Evolutionary conservation across 2,888 invertebrate genomes (phyloP).

Genomic region (Diaphora mendica): DNA sequence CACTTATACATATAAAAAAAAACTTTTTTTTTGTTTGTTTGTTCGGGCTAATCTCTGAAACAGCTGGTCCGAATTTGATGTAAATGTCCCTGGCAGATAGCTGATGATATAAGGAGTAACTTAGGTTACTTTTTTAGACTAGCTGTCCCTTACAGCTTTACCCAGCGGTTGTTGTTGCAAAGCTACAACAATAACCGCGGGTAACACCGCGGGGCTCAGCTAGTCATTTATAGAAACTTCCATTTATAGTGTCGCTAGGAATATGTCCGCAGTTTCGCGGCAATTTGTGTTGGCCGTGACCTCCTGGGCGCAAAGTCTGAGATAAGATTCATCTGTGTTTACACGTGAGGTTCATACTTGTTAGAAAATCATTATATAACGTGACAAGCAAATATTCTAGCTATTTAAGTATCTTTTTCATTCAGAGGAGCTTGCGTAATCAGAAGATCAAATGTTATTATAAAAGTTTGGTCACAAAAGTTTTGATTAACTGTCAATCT

Average conservation of each 20-base stretch:
- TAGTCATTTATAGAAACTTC: neutral
- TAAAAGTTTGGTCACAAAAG: neutral
- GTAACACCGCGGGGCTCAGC: too few relatives aligned
- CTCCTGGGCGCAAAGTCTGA: conserved; percentile 15
- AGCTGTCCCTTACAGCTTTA: too few relatives aligned
- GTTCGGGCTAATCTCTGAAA: too few relatives aligned
- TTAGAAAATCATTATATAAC: conserved; percentile 5
- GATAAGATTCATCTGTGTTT: conserved; percentile 1
- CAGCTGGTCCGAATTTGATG: too few relatives aligned
- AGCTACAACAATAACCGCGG: too few relatives aligned
- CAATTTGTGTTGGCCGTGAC: conserved; percentile 13
- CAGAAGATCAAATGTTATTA: neutral
- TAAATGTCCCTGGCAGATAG: too few relatives aligned
- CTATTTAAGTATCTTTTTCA: neutral
- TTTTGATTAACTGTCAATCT: too few relatives aligned
- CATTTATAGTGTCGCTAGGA: neutral
- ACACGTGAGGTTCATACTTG: conserved; percentile 12
- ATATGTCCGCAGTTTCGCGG: neutral
- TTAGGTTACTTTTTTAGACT: too few relatives aligned
- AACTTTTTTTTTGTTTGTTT: too few relatives aligned
- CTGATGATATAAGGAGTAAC: too few relatives aligned
- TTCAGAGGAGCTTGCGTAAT: neutral
- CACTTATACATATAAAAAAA: too few relatives aligned
- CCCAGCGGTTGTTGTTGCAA: too few relatives aligned
- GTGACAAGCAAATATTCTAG: neutral